Evolutionary conservation across 2,888 invertebrate species (phyloP).

Genomic region (Podotricha telesiphe): DNA sequence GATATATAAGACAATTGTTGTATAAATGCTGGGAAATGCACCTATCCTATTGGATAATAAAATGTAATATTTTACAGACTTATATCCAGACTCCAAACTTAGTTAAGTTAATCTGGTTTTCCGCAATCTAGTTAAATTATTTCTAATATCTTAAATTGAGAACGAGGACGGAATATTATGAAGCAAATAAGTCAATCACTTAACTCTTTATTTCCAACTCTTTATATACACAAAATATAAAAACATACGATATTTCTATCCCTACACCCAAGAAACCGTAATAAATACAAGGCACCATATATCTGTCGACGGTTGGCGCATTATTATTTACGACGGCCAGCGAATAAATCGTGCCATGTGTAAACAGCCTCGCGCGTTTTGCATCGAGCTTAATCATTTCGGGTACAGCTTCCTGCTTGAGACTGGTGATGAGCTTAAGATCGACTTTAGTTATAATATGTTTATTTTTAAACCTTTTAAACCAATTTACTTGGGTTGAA

Average conservation of each 20-base stretch:
- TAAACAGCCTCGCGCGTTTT: constrained; percentile 60
- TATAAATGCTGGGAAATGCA: no score
- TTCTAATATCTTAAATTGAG: no score
- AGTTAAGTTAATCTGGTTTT: no score
- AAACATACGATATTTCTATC: constrained; percentile 49
- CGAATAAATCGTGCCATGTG: constrained; percentile 72
- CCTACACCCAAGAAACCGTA: constrained; percentile 63
- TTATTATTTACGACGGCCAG: constrained; percentile 68
- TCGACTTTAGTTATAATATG: constrained; percentile 38
- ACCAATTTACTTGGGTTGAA: constrained; percentile 28
- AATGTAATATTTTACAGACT: no score
- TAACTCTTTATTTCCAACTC: no score
- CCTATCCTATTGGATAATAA: no score
- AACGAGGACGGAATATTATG: no score
- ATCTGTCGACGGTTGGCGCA: constrained; percentile 72
- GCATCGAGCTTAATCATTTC: constrained; percentile 46
- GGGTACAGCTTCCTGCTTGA: constrained; percentile 47
- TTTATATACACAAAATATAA: not conserved
- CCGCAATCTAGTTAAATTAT: no score
- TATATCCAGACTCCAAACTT: no score
- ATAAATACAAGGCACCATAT: constrained; percentile 76
- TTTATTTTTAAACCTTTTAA: constrained; percentile 33
- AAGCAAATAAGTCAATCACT: no score
- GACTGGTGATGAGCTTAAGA: constrained; percentile 26
- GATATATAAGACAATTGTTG: no score